A percentile compares a stretch with the other conserved stretches of the same genome.
Conservation (phyloP, 2,797 vertebrate species). For the Threskiornis aethiopicus region DNA sequence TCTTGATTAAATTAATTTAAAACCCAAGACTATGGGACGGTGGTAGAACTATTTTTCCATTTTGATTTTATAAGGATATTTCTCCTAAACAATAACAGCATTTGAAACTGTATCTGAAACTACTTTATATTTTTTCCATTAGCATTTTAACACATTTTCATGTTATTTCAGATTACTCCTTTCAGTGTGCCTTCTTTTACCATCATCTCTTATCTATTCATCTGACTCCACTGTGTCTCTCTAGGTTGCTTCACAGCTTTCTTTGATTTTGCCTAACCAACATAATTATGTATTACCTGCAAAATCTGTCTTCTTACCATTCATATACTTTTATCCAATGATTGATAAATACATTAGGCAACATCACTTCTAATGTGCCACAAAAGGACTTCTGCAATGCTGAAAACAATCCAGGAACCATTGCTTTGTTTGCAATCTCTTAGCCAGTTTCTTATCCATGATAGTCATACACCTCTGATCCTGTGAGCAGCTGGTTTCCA, state of each 20-base stretch:
- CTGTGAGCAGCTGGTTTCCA: neutral
- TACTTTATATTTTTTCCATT: neutral
- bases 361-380: neutral
- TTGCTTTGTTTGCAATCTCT: neutral
- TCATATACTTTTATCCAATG: neutral
- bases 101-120: neutral
- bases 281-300: neutral
- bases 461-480: neutral
- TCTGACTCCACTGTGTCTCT: neutral
- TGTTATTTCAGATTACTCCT: neutral
- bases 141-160: neutral
- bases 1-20: neutral
- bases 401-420: neutral
- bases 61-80: neutral
- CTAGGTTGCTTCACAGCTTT: neutral
- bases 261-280: neutral
- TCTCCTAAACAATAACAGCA: neutral
- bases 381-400: neutral
- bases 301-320: neutral
- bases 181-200: neutral
- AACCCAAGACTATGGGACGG: neutral
- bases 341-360: neutral
- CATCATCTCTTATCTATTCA: neutral
- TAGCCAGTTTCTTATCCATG: neutral
- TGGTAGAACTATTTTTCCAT: neutral